Evolutionary conservation across 2,797 vertebrate genomes (phyloP).

Genomic region (Gallinago stenura): DNA sequence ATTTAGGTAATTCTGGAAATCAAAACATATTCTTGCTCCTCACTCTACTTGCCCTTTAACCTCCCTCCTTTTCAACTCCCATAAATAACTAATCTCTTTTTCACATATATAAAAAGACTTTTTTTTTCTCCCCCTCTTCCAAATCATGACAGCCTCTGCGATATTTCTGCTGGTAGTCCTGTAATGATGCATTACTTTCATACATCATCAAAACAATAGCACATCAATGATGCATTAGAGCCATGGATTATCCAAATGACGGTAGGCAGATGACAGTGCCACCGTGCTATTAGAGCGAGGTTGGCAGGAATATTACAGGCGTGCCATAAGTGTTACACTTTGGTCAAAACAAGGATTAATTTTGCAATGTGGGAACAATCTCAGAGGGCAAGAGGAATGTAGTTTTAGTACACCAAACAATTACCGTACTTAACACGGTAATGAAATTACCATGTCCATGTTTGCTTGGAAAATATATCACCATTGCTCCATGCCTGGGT

Average conservation of each 20-base stretch:
- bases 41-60: background rate
- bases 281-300: fast-evolving
- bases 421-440: background rate
- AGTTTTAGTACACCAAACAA: background rate
- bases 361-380: background rate
- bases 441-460: background rate
- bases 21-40: background rate
- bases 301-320: background rate
- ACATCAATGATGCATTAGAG: background rate
- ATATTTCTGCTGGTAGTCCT: background rate
- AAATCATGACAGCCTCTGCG: background rate
- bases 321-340: background rate
- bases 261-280: background rate
- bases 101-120: background rate
- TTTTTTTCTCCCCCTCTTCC: background rate
- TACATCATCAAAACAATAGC: background rate
- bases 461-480: background rate
- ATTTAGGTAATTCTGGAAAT: background rate
- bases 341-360: background rate
- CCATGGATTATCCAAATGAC: background rate
- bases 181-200: background rate
- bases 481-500: background rate
- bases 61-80: background rate
- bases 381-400: background rate
- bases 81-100: conserved; percentile 30